Percentiles rank a stretch among this genome's conserved stretches.
phyloP scores from a whole-genome alignment of 2,113 vertebrate genomes.

The Empidonax traillii region DNA sequence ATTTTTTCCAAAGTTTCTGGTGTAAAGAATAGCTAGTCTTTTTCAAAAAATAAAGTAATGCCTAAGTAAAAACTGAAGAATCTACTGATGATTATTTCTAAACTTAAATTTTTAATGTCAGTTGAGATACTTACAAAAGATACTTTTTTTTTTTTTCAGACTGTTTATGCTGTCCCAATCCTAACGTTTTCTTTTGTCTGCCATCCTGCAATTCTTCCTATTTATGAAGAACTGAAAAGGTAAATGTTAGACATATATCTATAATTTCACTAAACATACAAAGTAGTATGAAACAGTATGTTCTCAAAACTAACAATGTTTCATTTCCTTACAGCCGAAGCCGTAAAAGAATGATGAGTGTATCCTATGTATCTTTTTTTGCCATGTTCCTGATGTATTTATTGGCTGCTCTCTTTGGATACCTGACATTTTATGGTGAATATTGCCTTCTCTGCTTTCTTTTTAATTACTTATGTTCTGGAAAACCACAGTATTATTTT shows the following conservation, averaged over 20 bases:
- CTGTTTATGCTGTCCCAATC: slow-evolving; percentile 94
- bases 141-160: slow-evolving; percentile 77
- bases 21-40: neutral
- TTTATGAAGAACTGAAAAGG: slow-evolving; percentile 97
- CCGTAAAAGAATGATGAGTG: slow-evolving; percentile 91
- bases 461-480: neutral
- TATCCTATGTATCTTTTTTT: slow-evolving; percentile 95
- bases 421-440: slow-evolving; percentile 94
- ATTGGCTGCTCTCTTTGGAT: slow-evolving; percentile 95
- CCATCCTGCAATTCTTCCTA: slow-evolving; percentile 95
- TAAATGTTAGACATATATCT: slow-evolving; percentile 60
- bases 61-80: neutral
- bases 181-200: slow-evolving; percentile 97
- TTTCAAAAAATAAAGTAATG: neutral
- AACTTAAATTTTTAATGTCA: neutral
- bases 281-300: neutral
- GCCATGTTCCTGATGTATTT: slow-evolving; percentile 98
- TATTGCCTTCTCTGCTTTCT: slow-evolving; percentile 13
- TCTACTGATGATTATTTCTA: neutral
- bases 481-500: neutral
- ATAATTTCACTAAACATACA: neutral
- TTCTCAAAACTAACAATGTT: neutral
- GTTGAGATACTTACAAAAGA: neutral
- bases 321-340: slow-evolving; percentile 81
- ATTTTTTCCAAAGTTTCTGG: neutral